Evolutionary conservation across 2,797 vertebrate species (phyloP), one percentile per base, ranked within the genome.

Genomic region (Artibeus lituratus): DNA sequence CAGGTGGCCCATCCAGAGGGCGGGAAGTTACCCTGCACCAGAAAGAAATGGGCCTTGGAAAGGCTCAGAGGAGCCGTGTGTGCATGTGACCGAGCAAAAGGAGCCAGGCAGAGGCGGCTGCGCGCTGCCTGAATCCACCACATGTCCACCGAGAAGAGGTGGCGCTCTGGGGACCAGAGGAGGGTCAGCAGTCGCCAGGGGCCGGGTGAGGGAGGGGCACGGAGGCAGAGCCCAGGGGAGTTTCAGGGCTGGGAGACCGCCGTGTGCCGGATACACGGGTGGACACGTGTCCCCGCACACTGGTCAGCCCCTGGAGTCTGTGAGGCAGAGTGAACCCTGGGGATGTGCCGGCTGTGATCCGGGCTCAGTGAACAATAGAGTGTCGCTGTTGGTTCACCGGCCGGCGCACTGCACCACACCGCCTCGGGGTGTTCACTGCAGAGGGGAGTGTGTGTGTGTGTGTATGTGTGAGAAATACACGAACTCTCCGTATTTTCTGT

Each of bases 401-500:
- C 16, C 12, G 18, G 14, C 0, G 5, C 7, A 3, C 22, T 0
- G 5, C 7, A 3, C 22, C 19, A 0, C 57, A 5, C 10, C 4
- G 11, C 0, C 4, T 0, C 26, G 2, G 5, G 57, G 10, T 14
- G 57, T 5, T 5, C 26, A 15, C 26, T 21, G 59, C 59, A 29
- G 59, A 26, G 26, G 57, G 12, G 29, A 4, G 1, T 24, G 55
- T 32, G 24, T 24, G 69, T 19, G 57, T 19, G 53, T 11, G 55
- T 21, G 16, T 32, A 53, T 14, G 57, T 15, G 1, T 35, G 1
- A 3, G 21, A 22, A 55, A 77, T 5, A 6, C 4, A 8, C 18
- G n/a, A 47, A 29, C 74, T 39, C 70, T 74, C 4, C 44, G 22
- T 9, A 19, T 11, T 72, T 82, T 86, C 69, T 67, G 51, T 8